These are phyloP conservation scores for Gnathonemus echidnorhynchus DNA, from an alignment of 2,113 vertebrate genomes.

Conservation along the genomic window DNA sequence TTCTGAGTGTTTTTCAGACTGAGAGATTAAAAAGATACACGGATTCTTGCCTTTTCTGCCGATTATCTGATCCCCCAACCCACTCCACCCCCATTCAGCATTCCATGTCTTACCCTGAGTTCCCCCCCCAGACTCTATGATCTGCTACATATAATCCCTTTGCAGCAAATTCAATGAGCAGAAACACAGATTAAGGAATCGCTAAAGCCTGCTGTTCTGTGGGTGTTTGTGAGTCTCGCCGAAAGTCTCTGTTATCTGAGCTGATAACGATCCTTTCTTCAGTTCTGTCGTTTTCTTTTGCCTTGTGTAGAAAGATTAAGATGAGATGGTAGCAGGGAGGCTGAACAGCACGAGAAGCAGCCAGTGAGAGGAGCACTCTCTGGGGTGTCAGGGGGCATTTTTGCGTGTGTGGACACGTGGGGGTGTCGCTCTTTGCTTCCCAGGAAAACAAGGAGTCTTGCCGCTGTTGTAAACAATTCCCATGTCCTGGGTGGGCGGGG, in stretches of 20 bases:
- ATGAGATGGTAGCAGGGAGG: neutral
- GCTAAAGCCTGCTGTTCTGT: neutral
- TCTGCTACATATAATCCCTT: neutral
- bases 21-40: neutral
- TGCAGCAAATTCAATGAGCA: neutral
- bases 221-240: neutral
- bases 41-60: neutral
- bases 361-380: neutral
- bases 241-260: neutral
- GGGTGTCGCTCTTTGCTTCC: neutral
- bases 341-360: neutral
- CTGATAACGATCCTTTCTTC: neutral
- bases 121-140: neutral
- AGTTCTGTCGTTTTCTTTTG: neutral
- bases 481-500: neutral
- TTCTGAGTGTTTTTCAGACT: neutral
- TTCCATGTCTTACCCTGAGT: neutral
- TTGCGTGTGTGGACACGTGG: neutral
- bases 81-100: neutral
- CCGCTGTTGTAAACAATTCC: neutral
- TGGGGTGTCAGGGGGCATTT: neutral
- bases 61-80: neutral
- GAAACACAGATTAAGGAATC: neutral
- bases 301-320: neutral
- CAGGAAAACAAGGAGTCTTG: neutral